These are phyloP conservation scores for Eospalax fontanierii DNA, from an alignment of 2,797 vertebrate species.

Conservation along the genomic window DNA sequence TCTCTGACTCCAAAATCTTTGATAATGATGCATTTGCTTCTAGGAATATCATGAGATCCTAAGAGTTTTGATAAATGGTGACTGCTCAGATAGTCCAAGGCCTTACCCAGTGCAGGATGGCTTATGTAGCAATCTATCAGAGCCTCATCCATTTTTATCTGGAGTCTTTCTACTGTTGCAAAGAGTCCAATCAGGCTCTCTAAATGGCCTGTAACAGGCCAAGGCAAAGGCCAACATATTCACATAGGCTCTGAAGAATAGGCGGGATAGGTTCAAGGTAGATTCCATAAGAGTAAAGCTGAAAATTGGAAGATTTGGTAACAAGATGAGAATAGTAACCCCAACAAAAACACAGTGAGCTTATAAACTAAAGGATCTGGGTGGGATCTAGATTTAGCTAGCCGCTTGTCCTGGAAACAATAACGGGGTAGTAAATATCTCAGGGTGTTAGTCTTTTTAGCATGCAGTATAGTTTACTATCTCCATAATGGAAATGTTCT, in stretches of 20 bases:
- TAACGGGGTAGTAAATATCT: not conserved
- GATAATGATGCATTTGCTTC: conserved; percentile 2
- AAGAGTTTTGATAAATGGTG: conserved; percentile 40
- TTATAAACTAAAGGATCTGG: not conserved
- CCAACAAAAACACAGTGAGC: not conserved
- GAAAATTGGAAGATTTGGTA: not conserved
- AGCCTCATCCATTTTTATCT: not conserved
- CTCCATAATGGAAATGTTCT: conserved; percentile 15
- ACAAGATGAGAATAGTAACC: conserved; percentile 55
- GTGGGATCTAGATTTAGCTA: not conserved
- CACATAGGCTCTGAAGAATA: not conserved
- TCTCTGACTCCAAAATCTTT: not conserved
- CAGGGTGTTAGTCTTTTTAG: not conserved
- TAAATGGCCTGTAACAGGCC: not conserved
- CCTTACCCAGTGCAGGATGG: not conserved
- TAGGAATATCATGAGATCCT: not conserved
- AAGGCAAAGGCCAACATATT: not conserved
- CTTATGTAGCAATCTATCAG: not conserved
- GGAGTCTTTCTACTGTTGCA: not conserved
- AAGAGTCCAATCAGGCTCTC: not conserved
- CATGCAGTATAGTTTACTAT: not conserved
- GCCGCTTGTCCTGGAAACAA: not conserved
- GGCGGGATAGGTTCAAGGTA: not conserved
- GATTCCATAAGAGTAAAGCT: not conserved
- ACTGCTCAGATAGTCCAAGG: not conserved